Conservation (phyloP, 2,113 vertebrate species). For the Montifringilla adamsi region DNA sequence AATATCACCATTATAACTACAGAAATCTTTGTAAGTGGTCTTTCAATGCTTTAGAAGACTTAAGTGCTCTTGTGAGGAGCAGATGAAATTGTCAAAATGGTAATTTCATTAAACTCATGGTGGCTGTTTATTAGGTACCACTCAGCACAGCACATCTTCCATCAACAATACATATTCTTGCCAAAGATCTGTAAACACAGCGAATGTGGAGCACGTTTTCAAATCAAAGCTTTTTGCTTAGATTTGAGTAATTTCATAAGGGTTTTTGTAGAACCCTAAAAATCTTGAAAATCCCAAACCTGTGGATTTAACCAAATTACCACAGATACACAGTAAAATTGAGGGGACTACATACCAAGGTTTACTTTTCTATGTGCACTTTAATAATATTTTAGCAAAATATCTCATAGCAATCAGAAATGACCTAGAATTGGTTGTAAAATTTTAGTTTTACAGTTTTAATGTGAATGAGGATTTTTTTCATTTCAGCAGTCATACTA, state of each 20-base stretch:
- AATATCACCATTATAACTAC: conserved; percentile 50
- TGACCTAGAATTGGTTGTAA: background rate
- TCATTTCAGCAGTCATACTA: background rate
- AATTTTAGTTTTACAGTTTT: background rate
- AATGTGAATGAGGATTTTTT: background rate
- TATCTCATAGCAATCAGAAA: background rate
- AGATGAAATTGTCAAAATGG: background rate
- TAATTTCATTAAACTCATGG: background rate
- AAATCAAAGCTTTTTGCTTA: background rate
- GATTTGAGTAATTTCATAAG: background rate
- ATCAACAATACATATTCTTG: background rate
- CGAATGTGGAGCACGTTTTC: background rate
- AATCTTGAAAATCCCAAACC: background rate
- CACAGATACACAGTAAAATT: background rate
- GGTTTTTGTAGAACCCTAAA: background rate
- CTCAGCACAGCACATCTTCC: background rate
- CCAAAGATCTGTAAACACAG: background rate
- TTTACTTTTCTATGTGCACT: background rate
- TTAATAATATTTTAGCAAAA: background rate
- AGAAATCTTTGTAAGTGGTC: conserved; percentile 22
- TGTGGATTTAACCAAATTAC: background rate
- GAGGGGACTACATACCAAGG: background rate
- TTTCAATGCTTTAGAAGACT: background rate
- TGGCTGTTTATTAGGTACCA: background rate
- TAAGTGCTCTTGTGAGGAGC: background rate